These are phyloP conservation scores for Thalassaphorura encarpata DNA, from an alignment of 1,140 invertebrate species.

Conservation along the genomic window DNA sequence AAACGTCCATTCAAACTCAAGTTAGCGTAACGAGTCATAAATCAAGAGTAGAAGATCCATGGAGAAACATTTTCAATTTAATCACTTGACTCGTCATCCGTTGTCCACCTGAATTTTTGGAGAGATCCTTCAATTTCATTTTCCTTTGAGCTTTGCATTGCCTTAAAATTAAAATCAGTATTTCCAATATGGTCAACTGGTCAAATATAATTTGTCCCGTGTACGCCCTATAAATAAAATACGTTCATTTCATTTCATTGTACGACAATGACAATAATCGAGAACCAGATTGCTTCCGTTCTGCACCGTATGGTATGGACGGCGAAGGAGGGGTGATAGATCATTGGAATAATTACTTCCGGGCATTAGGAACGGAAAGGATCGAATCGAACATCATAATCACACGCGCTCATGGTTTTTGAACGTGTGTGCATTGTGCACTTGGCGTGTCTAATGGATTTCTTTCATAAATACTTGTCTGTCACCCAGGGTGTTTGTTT, in stretches of 20 bases:
- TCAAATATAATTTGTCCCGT: background rate
- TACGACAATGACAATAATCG: too few relatives aligned
- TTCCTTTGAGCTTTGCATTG: background rate
- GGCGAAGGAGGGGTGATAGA: too few relatives aligned
- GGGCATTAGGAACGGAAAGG: too few relatives aligned
- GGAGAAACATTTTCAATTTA: background rate
- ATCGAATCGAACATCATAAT: too few relatives aligned
- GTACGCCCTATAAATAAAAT: background rate
- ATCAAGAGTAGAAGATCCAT: slow-evolving; percentile 27
- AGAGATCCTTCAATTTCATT: background rate
- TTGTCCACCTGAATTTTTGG: too few relatives aligned
- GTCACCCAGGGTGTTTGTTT: background rate
- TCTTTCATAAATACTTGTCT: too few relatives aligned
- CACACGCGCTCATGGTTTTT: too few relatives aligned
- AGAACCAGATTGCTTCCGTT: too few relatives aligned
- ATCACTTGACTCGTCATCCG: background rate
- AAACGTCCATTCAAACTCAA: slow-evolving; percentile 34
- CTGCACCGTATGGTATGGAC: too few relatives aligned
- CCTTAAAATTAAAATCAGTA: background rate
- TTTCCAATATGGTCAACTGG: background rate
- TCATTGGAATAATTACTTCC: too few relatives aligned
- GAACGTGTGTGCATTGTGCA: too few relatives aligned
- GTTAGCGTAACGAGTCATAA: slow-evolving; percentile 30
- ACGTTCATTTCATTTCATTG: background rate
- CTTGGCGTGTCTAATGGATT: too few relatives aligned